phyloP scores from a whole-genome alignment of 2,797 vertebrate genomes.

The Naso thynnoides region DNA sequence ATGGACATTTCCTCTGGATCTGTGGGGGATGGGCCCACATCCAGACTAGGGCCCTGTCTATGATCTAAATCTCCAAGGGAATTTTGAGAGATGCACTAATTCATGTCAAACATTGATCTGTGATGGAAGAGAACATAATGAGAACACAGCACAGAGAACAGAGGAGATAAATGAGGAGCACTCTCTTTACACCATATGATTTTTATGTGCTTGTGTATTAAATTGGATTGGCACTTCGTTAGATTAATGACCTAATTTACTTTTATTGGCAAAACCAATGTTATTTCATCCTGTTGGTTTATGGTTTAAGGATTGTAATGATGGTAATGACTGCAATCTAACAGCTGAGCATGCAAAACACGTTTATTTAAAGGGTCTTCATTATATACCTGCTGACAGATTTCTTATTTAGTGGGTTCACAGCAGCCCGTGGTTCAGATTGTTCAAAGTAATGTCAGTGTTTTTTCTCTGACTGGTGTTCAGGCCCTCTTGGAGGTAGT shows the following conservation, averaged over 20 bases:
- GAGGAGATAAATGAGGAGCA: constrained; percentile 55
- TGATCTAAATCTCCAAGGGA: constrained; percentile 72
- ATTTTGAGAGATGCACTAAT: constrained; percentile 72
- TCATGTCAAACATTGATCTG: constrained; percentile 80
- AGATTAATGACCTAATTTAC: constrained; percentile 71
- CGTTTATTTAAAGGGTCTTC: constrained; percentile 52
- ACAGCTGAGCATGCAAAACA: constrained; percentile 51
- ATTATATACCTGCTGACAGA: constrained; percentile 32
- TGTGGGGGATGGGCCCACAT: constrained; percentile 61
- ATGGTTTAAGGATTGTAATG: constrained; percentile 56
- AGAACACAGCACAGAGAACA: constrained; percentile 66
- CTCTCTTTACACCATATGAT: constrained; percentile 51
- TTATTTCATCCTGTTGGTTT: constrained; percentile 58
- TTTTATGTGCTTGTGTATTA: constrained; percentile 69
- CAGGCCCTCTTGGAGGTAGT: constrained; percentile 98
- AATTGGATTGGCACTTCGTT: constrained; percentile 55
- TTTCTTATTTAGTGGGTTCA: constrained; percentile 23
- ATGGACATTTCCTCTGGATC: constrained; percentile 62
- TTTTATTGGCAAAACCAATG: constrained; percentile 66
- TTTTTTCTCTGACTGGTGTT: constrained; percentile 51
- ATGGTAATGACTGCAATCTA: constrained; percentile 36
- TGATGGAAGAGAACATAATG: constrained; percentile 72
- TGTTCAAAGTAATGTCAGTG: constrained; percentile 27
- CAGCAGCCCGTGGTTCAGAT: constrained; percentile 12
- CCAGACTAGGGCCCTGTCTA: constrained; percentile 37